Evolutionary conservation across 2,113 vertebrate species (phyloP), one percentile per base, ranked within the genome.

Genomic region (Sceloporus tristichus): DNA sequence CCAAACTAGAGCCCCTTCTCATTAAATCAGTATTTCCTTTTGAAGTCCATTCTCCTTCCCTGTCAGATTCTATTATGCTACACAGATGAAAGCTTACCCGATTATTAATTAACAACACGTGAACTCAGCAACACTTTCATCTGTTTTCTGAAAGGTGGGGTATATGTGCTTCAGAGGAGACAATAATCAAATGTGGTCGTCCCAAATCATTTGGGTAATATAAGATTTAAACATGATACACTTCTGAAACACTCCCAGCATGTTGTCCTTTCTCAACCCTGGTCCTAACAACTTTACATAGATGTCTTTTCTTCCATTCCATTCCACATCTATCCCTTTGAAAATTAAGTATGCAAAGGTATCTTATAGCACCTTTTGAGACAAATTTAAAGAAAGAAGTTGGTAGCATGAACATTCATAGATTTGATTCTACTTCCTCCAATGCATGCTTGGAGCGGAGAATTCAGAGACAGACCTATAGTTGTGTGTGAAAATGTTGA

Each of bases 51-150:
- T 85, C 54, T 70, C 89, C 88, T 88, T 0, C 42, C 0, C 87
- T 90, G 87, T 87, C 90, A 70, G 82, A 77, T 9, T 77, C 68
- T 34, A 53, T 74, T 84, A 76, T 0, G 9, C 11, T 0, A 18
- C 1, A 38, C 78, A n/a, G 85, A 87, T 89, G 66, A 89, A 89
- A 93, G 48, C 27, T 48, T 73, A 88, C 74, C 66, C 85, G 89
- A 87, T 87, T 88, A 90, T 93, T 87, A 93, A 93, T 92, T 92
- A 92, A 91, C 8, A 62, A 62, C 48, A 88, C 82, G 80, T 83
- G 86, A 92, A 92, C 82, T 42, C 1, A 3, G 34, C 38, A 81
- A 93, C 82, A 88, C 78, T 1, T 27, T 21, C 70, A 78, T 77
- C 84, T 93, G 83, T 1, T 80, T 86, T 81, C 10, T 66, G 65